Evolutionary conservation across 2,888 invertebrate genomes (phyloP), one percentile per base, ranked within the genome.

Genomic region (Gymnoscelis rufifasciata): DNA sequence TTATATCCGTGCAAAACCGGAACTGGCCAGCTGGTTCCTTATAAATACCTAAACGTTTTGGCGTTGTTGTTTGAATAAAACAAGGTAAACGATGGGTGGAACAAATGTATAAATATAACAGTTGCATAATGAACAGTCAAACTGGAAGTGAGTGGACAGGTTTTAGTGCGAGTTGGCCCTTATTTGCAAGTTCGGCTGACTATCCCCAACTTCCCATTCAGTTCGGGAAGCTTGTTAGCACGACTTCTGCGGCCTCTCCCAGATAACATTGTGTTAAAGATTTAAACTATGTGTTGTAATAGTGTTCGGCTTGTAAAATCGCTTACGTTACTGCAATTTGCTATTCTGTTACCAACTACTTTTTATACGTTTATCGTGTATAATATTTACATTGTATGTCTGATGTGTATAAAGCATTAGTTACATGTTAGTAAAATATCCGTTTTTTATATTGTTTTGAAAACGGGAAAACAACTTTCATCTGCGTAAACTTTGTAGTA

Each of bases 211-310:
- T 81, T 75, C 61, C 71, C 60, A 64, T 67, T 68, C 66, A 56
- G 60, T 62, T 53, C 62, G 64, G 71, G 69, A 66, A 74, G 76
- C 83, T 83, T 79, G 83, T 83, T 83, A 82, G 78, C 65, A 64
- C 61, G 74, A 79, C 76, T 82, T 78, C 71, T 74, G 77, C 62
- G 76, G 79, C 65, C 73, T 66, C 62, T 64, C 57, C 72, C 61
- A 71, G 75, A 77, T 79, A 79, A 78, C 74, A 74, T 70, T 76
- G 73, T 72, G 74, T 68, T 75, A 68, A 74, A 74, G 72, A 74
- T 77, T 74, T 73, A 66, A 76, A 77, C 74, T 74, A 73, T 73
- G 59, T 57, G 45, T 47, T 37, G 37, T 38, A 54, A 52, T 56
- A 53, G 52, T 46, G 50, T 54, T 57, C 19, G 33, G 51, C 46